Evolutionary conservation across 2,888 invertebrate species (phyloP).

Genomic region (Myathropa florea): DNA sequence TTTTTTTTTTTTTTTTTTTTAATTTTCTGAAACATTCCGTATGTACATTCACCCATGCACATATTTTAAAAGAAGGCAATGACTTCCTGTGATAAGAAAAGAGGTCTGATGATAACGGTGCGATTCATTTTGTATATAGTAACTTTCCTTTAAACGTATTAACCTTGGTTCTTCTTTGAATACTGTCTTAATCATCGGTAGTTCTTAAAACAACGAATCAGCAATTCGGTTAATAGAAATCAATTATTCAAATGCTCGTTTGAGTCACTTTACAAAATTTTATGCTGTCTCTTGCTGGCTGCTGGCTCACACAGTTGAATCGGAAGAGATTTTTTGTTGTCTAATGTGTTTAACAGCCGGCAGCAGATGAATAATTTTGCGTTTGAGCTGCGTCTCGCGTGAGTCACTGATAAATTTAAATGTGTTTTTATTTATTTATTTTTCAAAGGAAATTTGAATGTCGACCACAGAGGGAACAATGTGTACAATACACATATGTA

Average conservation of each 20-base stretch:
- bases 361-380: conserved; percentile 30
- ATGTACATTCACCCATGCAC: neutral
- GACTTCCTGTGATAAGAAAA: conserved; percentile 53
- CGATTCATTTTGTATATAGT: neutral
- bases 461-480: conserved; percentile 12
- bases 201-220: neutral
- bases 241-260: conserved; percentile 2
- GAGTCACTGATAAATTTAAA: conserved; percentile 57
- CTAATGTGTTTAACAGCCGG: conserved; percentile 27
- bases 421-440: conserved; percentile 36
- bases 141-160: neutral
- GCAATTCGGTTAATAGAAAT: conserved; percentile 22
- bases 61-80: conserved; percentile 15
- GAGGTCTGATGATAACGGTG: conserved; percentile 5
- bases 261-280: neutral
- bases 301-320: neutral
- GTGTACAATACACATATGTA: neutral
- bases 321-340: neutral
- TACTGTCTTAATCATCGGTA: conserved; percentile 12
- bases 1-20: neutral
- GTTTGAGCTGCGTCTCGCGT: neutral
- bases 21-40: neutral
- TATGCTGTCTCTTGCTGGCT: neutral
- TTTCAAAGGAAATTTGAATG: conserved; percentile 25
- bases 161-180: neutral